Evolutionary conservation across 2,797 vertebrate species (phyloP).

Genomic region (Squalus acanthias): DNA sequence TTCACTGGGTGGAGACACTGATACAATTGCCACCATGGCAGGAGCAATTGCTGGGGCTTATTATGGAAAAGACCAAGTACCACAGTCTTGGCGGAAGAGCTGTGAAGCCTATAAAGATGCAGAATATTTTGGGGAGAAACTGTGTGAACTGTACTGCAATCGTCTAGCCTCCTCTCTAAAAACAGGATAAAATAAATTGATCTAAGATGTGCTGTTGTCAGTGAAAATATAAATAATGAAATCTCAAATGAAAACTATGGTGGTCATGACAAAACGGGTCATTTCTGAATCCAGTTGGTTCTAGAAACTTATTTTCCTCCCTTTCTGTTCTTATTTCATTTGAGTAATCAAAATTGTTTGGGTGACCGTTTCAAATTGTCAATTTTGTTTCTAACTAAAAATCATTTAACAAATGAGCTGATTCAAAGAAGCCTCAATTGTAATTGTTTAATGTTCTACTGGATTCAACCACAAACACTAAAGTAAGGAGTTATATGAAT

Average conservation of each 20-base stretch:
- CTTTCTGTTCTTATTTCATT: not conserved
- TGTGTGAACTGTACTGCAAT: slow-evolving; percentile 74
- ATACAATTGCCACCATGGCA: slow-evolving; percentile 98
- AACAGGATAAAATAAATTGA: slow-evolving; percentile 2
- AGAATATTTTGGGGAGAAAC: slow-evolving; percentile 65
- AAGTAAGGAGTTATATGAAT: not conserved
- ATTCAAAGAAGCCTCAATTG: not conserved
- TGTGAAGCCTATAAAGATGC: slow-evolving; percentile 84
- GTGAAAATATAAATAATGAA: not conserved
- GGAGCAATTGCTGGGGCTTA: slow-evolving; percentile 94
- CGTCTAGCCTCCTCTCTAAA: slow-evolving; percentile 30
- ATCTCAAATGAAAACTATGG: not conserved
- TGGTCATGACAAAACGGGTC: not conserved
- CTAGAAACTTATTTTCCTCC: not conserved
- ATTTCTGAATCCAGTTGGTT: not conserved
- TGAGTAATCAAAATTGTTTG: not conserved
- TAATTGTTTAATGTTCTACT: not conserved
- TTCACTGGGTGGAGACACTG: slow-evolving; percentile 91
- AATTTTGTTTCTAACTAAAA: not conserved
- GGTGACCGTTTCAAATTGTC: not conserved
- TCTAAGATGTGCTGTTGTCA: too few relatives aligned
- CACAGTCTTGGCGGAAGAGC: slow-evolving; percentile 77
- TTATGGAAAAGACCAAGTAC: slow-evolving; percentile 78
- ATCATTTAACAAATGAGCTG: not conserved
- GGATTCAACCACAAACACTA: not conserved